Conservation (phyloP, 2,113 vertebrate genomes). For the Agelaius tricolor region DNA sequence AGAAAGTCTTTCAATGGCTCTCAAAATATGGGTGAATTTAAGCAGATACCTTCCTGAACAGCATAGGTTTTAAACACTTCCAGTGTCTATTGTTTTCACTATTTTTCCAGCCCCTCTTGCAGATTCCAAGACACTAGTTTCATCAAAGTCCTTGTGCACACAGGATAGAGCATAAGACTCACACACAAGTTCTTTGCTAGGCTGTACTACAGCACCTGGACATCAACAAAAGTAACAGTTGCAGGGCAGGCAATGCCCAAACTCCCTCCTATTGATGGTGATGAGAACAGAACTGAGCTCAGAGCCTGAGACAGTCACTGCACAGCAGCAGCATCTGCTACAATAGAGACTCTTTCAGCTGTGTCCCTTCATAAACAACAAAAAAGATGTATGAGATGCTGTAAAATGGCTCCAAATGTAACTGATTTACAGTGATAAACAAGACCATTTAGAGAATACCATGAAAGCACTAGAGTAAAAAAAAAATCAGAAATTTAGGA, state of each 20-base stretch:
- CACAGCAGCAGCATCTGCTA: not conserved
- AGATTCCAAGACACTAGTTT: not conserved
- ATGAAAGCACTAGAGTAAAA: not conserved
- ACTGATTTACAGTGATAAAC: not conserved
- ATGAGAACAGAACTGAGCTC: constrained; percentile 13
- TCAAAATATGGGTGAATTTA: not conserved
- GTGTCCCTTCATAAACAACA: not conserved
- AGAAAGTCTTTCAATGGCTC: not conserved
- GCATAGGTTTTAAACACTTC: not conserved
- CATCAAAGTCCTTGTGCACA: not conserved
- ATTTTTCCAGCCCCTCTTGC: not conserved
- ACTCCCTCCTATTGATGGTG: not conserved
- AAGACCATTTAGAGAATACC: not conserved
- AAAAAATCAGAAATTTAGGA: not conserved
- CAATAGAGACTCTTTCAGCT: constrained; percentile 8
- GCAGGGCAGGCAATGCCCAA: not conserved
- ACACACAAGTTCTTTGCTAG: not conserved
- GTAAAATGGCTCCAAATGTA: not conserved
- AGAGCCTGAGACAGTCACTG: not conserved
- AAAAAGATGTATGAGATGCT: not conserved
- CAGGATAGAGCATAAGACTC: not conserved
- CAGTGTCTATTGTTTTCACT: not conserved
- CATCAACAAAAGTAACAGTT: not conserved
- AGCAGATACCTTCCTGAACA: not conserved
- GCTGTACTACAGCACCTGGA: not conserved